phyloP scores from a whole-genome alignment of 1,140 invertebrate species.

The Sarcophaga bullata region DNA sequence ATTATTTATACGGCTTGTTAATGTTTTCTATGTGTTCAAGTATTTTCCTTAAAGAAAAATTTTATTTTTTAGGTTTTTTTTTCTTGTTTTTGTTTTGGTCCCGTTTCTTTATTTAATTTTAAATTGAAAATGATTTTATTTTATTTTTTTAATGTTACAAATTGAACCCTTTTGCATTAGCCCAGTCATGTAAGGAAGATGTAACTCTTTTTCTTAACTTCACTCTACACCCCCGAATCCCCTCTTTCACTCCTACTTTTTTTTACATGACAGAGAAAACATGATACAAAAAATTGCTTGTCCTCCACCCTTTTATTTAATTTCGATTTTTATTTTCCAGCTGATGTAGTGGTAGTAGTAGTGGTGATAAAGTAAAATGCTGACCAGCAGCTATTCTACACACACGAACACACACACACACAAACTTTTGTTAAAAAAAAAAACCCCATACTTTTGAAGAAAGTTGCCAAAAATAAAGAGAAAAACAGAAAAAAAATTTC shows the following conservation, averaged over 20 bases:
- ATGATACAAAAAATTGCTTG: conserved; percentile 2
- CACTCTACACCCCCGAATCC: no score
- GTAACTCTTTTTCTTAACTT: background rate
- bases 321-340: background rate
- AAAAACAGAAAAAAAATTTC: background rate
- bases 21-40: background rate
- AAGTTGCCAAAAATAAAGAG: background rate
- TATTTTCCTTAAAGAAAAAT: background rate
- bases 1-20: no score
- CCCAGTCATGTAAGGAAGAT: conserved; percentile 33
- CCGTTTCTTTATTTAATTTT: background rate
- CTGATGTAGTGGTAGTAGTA: no score
- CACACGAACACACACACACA: background rate
- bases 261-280: background rate
- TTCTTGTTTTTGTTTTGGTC: background rate
- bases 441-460: background rate
- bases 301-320: background rate
- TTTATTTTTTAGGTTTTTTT: background rate
- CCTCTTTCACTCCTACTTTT: background rate
- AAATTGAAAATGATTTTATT: background rate
- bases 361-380: background rate
- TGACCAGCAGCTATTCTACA: background rate
- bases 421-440: background rate
- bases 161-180: background rate
- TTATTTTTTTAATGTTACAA: no score